phyloP scores from a whole-genome alignment of 2,113 vertebrate genomes.

The Nothocercus julius region DNA sequence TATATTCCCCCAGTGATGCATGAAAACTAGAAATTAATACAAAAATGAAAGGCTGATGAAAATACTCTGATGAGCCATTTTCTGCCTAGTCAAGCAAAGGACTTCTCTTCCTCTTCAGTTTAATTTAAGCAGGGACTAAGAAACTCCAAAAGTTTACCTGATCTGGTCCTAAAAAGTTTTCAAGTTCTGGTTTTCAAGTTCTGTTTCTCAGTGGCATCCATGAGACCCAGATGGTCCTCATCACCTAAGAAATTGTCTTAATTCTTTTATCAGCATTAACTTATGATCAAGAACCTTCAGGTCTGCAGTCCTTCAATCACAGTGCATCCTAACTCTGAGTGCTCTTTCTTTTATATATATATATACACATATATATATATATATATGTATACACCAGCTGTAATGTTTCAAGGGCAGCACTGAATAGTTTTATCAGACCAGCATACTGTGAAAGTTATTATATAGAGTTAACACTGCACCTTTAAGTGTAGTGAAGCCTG shows the following conservation, averaged over 20 bases:
- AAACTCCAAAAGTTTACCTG: background rate
- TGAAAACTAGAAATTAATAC: conserved; percentile 63
- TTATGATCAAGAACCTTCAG: background rate
- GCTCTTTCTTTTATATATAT: no score
- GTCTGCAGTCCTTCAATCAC: background rate
- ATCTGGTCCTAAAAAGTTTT: background rate
- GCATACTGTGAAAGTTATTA: conserved; percentile 48
- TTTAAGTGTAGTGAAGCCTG: conserved; percentile 52
- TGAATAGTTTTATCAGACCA: conserved; percentile 53
- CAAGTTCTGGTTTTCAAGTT: background rate
- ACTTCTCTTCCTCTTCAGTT: background rate
- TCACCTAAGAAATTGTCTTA: background rate
- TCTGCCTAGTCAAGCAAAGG: background rate
- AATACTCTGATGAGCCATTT: background rate
- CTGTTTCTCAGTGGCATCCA: background rate
- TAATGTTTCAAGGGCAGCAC: conserved; percentile 36
- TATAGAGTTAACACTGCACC: conserved; percentile 10
- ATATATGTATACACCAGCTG: background rate
- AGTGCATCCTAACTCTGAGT: background rate
- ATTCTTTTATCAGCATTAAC: background rate
- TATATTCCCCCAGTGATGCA: conserved; percentile 47
- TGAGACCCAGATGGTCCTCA: background rate
- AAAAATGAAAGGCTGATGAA: conserved; percentile 47
- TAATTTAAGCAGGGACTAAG: background rate
- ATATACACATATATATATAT: no score